Conservation (phyloP, 2,888 invertebrate genomes). For the Pherbina coryleti region DNA sequence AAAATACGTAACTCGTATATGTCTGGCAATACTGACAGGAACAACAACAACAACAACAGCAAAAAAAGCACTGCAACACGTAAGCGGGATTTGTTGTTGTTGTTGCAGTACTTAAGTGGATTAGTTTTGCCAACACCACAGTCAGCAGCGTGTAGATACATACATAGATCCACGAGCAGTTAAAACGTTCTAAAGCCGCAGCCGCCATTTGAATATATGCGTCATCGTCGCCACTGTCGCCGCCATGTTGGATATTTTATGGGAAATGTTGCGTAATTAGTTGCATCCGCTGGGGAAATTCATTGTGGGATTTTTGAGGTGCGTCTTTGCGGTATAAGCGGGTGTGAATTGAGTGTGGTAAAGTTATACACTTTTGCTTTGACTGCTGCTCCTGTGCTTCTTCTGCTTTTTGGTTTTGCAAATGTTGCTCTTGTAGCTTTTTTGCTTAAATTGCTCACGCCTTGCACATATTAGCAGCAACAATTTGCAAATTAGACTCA, state of each 20-base stretch:
- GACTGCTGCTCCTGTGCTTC: background rate
- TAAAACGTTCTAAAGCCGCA: background rate
- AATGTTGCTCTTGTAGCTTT: background rate
- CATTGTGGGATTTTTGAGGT: background rate
- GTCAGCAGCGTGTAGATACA: background rate
- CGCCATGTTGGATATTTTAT: slow-evolving; percentile 34
- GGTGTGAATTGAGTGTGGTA: background rate
- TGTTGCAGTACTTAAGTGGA: slow-evolving; percentile 2
- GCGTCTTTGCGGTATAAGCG: background rate
- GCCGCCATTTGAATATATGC: background rate
- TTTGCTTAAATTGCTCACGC: too few species aligned
- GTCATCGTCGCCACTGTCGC: background rate
- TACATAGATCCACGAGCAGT: background rate
- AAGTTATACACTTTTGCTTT: background rate
- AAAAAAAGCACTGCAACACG: background rate
- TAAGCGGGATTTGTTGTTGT: background rate
- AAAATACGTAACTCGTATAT: background rate
- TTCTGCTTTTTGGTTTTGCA: background rate
- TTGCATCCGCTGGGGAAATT: slow-evolving; percentile 31
- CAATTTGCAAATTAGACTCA: too few species aligned
- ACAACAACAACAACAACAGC: slow-evolving; percentile 7
- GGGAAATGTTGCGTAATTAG: slow-evolving; percentile 41
- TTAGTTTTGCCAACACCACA: background rate
- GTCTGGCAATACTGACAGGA: background rate
- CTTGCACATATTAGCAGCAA: too few species aligned